Evolutionary conservation across 1,140 invertebrate genomes (phyloP).

Genomic region (Cydia strobilella): DNA sequence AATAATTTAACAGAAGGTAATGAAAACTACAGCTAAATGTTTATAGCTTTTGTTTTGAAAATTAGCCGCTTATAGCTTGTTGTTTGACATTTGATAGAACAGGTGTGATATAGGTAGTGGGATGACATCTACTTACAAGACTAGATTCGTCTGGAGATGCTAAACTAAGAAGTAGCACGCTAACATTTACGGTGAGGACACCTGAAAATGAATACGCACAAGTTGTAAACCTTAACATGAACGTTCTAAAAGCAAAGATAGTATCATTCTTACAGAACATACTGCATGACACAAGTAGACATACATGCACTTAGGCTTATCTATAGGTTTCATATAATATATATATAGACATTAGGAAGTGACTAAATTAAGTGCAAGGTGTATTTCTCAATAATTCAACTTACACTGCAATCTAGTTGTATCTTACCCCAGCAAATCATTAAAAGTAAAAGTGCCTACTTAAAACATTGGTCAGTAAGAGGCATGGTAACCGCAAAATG

Average conservation of each 20-base stretch:
- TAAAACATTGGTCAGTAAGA: constrained; percentile 24
- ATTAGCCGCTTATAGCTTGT: background rate
- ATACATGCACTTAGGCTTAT: constrained; percentile 23
- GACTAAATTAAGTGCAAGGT: constrained; percentile 12
- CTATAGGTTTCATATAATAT: constrained; percentile 19
- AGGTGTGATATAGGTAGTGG: constrained; percentile 26
- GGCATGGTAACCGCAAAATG: constrained; percentile 23
- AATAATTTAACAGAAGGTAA: background rate
- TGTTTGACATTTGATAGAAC: background rate
- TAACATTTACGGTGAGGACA: constrained; percentile 94
- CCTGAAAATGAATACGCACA: constrained; percentile 82
- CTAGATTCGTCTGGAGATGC: constrained; percentile 97
- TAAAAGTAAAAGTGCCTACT: constrained; percentile 9
- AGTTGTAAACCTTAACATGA: constrained; percentile 20
- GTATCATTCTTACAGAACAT: constrained; percentile 37
- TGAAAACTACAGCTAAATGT: constrained; percentile 11
- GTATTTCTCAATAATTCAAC: background rate
- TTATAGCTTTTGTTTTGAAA: background rate
- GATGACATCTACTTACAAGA: constrained; percentile 86
- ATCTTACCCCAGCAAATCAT: constrained; percentile 24
- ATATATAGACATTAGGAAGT: constrained; percentile 26
- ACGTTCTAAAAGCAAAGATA: constrained; percentile 17
- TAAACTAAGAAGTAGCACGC: constrained; percentile 94
- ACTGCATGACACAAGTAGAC: constrained; percentile 39
- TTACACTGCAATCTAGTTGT: constrained; percentile 7